These are phyloP conservation scores for Gephyroberyx darwinii DNA, from an alignment of 2,797 vertebrate genomes.

Conservation along the genomic window DNA sequence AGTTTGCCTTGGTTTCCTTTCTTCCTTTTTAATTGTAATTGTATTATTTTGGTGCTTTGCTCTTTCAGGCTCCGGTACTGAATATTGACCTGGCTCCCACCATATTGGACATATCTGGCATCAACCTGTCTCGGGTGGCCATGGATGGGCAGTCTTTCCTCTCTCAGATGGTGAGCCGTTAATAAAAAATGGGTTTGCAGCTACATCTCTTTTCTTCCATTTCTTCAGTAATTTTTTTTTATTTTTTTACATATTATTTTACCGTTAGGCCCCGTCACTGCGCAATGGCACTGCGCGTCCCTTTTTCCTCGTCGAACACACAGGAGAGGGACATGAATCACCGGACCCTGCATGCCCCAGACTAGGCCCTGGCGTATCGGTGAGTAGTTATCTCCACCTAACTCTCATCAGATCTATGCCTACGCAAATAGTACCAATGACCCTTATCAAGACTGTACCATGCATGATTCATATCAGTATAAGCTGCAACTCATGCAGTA, in stretches of 20 bases:
- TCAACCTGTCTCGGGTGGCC: conserved; percentile 72
- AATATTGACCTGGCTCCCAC: conserved; percentile 85
- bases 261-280: conserved; percentile 74
- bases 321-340: conserved; percentile 75
- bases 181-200: neutral
- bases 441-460: neutral
- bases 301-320: conserved; percentile 84
- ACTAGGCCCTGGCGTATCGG: conserved; percentile 81
- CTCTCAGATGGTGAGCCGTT: conserved; percentile 78
- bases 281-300: conserved; percentile 75
- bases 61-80: conserved; percentile 77
- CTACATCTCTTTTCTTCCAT: too few species aligned
- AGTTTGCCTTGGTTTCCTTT: neutral
- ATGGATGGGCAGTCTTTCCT: conserved; percentile 85
- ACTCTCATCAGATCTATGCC: neutral
- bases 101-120: conserved; percentile 82
- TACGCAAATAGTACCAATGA: neutral
- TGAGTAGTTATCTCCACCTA: conserved; percentile 60
- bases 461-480: neutral
- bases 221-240: too few species aligned
- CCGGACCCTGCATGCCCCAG: conserved; percentile 80
- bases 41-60: neutral
- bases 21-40: too few species aligned
- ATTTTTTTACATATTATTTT: neutral
- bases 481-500: neutral